Base-by-base conservation (phyloP, 2,113 vertebrate species). In the Oreocharis arfaki region DNA sequence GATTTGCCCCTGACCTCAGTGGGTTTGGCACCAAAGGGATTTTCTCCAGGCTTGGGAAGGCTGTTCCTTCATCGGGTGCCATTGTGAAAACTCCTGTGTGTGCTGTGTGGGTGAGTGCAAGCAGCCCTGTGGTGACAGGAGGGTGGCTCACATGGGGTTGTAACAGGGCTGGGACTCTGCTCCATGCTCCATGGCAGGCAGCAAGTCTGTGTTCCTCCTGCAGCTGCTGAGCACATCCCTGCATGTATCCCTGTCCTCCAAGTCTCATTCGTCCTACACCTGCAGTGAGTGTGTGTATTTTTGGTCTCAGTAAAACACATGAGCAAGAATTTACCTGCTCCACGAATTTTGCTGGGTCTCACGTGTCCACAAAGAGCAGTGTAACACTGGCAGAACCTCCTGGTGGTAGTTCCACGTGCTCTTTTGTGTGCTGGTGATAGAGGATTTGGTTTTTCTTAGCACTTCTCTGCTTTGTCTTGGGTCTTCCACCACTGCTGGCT, bases 71-170 rank as follows among this genome's bases (percentile, higher is more conserved):
- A 57, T 78, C 56, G 28, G 42, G 37, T 63, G 49, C 64, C 39
- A 6, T 7, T 33, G 35, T 27, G 56, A 78, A 80, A 78, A 33
- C 19, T 57, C 53, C 19, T 18, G 26, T 13, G 28, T 0, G 0
- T 69, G 76, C 69, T 20, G 16, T 12, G 69, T 50, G 42, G 59
- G 39, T 16, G 70, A 67, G 39, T 3, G 33, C 47, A 46, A 78
- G 60, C 69, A 35, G 20, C 26, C 44, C 53, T 63, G 44, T 2
- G 46, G 37, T 20, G 44, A 83, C 61, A 68, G 68, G 5, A 67
- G 60, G 32, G 2, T 77, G 81, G 26, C 11, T 84, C 21, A 15
- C 0, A 0, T 0, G 1, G n/a, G 75, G 20, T 8, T 91, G 28
- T 8, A 32, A 22, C 3, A 26, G 63, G 83, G 61, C 67, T 68